Conservation (phyloP, 2,113 vertebrate genomes). For the Pterocles burchelli region DNA sequence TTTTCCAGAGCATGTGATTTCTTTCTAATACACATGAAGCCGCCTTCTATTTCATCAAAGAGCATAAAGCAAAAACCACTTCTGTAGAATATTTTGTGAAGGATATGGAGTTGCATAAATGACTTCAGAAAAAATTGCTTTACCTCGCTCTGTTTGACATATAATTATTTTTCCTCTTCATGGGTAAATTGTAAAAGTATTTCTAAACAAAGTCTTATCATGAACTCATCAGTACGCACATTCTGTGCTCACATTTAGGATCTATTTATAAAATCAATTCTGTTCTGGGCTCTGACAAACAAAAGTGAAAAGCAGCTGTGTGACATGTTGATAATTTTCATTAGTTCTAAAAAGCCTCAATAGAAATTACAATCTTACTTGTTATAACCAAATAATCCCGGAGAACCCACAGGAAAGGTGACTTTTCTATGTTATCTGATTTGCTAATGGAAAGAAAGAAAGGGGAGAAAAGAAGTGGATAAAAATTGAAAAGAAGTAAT, state of each 20-base stretch:
- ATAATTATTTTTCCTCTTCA: conserved; percentile 61
- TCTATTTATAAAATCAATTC: conserved; percentile 86
- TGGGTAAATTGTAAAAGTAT: conserved; percentile 73
- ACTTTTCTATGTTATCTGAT: conserved; percentile 54
- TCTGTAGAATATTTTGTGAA: not conserved
- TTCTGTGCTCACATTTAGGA: conserved; percentile 77
- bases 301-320: conserved; percentile 84
- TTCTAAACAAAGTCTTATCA: conserved; percentile 79
- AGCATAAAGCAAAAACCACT: conserved; percentile 23
- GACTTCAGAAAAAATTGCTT: conserved; percentile 59
- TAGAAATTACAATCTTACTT: conserved; percentile 77
- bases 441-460: conserved; percentile 26
- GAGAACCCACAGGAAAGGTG: conserved; percentile 67
- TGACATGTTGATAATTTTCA: conserved; percentile 81
- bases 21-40: not conserved
- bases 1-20: not conserved
- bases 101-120: conserved; percentile 54
- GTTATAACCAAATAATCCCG: conserved; percentile 69
- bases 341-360: conserved; percentile 78
- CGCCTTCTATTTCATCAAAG: conserved; percentile 12
- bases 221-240: conserved; percentile 78
- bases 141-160: conserved; percentile 61
- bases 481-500: conserved; percentile 18
- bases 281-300: conserved; percentile 78
- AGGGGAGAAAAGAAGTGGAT: not conserved